These are phyloP conservation scores for Melipona quadrifasciata DNA, from an alignment of 1,140 invertebrate species.

Conservation along the genomic window DNA sequence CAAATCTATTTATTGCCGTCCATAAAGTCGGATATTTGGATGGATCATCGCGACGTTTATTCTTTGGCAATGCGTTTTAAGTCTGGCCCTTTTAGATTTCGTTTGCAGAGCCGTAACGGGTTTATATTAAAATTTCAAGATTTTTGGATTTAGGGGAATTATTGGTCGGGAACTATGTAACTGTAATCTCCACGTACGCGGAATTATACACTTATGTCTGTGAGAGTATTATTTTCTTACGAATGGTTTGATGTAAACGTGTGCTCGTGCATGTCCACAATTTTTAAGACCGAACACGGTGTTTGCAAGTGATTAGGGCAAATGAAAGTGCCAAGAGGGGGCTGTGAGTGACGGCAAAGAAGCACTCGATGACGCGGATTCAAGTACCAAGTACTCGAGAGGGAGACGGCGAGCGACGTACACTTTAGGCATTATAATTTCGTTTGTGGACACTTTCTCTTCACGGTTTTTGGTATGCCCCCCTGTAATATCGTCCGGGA, in stretches of 20 bases:
- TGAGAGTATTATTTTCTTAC: neutral
- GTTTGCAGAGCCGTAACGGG: neutral
- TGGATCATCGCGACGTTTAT: neutral
- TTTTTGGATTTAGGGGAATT: neutral
- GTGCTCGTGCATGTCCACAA: neutral
- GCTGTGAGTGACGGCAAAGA: conserved; percentile 47
- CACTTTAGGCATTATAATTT: conserved; percentile 54
- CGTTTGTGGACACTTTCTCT: conserved; percentile 68
- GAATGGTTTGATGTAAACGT: neutral
- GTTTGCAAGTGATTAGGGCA: conserved; percentile 31
- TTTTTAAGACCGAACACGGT: neutral
- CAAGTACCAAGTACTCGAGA: conserved; percentile 56
- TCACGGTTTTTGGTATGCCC: conserved; percentile 32
- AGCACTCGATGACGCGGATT: conserved; percentile 63
- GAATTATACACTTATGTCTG: neutral
- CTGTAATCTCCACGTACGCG: too few relatives aligned
- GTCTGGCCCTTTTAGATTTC: neutral
- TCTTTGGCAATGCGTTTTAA: neutral
- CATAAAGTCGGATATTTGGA: conserved; percentile 9
- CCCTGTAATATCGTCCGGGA: conserved; percentile 25
- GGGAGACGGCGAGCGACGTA: conserved; percentile 49
- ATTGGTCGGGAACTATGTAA: neutral
- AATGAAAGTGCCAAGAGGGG: conserved; percentile 17
- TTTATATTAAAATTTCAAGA: neutral
- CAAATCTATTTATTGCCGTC: conserved; percentile 31